These are phyloP conservation scores for Trissolcus brochymenae DNA, from an alignment of 2,888 invertebrate genomes.

Conservation along the genomic window DNA sequence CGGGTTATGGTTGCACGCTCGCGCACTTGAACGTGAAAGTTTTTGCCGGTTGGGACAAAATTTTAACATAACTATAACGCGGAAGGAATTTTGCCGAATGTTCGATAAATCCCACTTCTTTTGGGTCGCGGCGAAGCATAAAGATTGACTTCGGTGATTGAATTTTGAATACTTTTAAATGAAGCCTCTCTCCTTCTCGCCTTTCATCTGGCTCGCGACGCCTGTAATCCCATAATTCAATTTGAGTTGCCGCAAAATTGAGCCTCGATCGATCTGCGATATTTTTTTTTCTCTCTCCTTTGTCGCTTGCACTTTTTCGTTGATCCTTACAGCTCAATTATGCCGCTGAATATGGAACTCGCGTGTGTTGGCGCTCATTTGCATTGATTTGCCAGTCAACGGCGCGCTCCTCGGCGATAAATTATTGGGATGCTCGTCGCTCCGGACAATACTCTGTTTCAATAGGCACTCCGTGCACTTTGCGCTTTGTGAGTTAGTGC, in stretches of 20 bases:
- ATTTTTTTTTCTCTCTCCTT: not conserved
- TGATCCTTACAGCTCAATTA: slow-evolving; percentile 20
- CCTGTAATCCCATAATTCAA: slow-evolving; percentile 48
- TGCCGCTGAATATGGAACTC: slow-evolving; percentile 52
- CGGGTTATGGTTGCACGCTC: slow-evolving; percentile 17
- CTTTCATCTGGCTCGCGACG: slow-evolving; percentile 28
- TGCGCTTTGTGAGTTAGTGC: slow-evolving; percentile 31
- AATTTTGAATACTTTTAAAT: slow-evolving; percentile 47
- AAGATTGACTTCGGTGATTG: slow-evolving; percentile 46
- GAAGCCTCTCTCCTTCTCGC: slow-evolving; percentile 19
- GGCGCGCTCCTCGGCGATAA: slow-evolving; percentile 42
- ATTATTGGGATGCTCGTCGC: slow-evolving; percentile 18
- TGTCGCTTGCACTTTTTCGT: slow-evolving; percentile 25
- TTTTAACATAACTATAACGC: slow-evolving; percentile 35
- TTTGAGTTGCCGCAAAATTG: slow-evolving; percentile 38
- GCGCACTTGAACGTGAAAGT: slow-evolving; percentile 22
- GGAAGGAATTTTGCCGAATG: slow-evolving; percentile 16
- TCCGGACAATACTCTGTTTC: slow-evolving; percentile 29
- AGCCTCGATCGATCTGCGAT: slow-evolving; percentile 23
- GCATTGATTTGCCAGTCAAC: slow-evolving; percentile 53
- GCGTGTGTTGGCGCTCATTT: slow-evolving; percentile 39
- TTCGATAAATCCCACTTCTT: slow-evolving; percentile 11
- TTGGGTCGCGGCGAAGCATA: slow-evolving; percentile 34
- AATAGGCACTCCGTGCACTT: slow-evolving; percentile 23
- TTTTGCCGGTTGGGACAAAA: not conserved